These are phyloP conservation scores for Ptilodon capucinus DNA, from an alignment of 2,888 invertebrate species.

Conservation along the genomic window DNA sequence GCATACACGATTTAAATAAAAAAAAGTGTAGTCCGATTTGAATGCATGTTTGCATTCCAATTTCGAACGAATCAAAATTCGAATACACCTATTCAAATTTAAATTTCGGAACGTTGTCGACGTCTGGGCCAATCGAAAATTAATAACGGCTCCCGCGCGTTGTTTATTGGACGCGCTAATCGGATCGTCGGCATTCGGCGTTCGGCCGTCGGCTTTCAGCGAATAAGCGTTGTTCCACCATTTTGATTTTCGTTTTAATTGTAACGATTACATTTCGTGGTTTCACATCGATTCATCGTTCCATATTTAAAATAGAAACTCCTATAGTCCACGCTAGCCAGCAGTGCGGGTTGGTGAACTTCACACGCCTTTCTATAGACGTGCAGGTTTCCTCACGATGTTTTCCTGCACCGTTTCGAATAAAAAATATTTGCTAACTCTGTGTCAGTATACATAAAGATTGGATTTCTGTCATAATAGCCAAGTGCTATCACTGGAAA, in stretches of 20 bases:
- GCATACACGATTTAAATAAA: neutral
- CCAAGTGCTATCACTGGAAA: too few species aligned
- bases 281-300: slow-evolving; percentile 28
- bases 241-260: slow-evolving; percentile 45
- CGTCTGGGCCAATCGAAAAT: slow-evolving; percentile 65
- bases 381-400: too few species aligned
- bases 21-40: neutral
- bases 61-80: slow-evolving; percentile 25
- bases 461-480: too few species aligned
- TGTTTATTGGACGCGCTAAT: slow-evolving; percentile 68
- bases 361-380: too few species aligned
- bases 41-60: neutral
- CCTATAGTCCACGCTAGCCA: too few species aligned
- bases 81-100: slow-evolving; percentile 32
- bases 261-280: slow-evolving; percentile 34
- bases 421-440: too few species aligned
- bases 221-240: slow-evolving; percentile 43
- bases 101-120: slow-evolving; percentile 41
- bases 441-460: too few species aligned
- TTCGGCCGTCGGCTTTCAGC: slow-evolving; percentile 51
- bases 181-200: slow-evolving; percentile 52
- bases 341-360: too few species aligned
- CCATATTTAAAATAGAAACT: too few species aligned
- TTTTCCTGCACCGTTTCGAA: too few species aligned
- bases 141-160: slow-evolving; percentile 59